phyloP scores from a whole-genome alignment of 2,113 vertebrate genomes.

The Cranoglanis bouderius region DNA sequence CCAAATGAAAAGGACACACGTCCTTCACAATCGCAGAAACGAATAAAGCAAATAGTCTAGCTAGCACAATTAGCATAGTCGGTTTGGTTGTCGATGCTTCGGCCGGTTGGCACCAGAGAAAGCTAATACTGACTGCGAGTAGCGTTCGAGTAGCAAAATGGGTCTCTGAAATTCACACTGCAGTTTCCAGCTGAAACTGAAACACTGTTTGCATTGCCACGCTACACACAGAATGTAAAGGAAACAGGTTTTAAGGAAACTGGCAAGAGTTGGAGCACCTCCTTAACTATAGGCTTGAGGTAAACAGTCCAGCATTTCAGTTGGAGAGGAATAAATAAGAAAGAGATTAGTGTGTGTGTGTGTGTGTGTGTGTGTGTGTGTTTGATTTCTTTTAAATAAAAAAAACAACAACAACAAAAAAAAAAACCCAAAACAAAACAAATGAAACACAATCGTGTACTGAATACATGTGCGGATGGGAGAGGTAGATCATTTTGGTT shows the following conservation, averaged over 20 bases:
- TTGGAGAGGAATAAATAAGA: conserved; percentile 41
- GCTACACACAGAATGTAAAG: conserved; percentile 21
- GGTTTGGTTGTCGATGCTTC: conserved; percentile 36
- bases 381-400: conserved; percentile 49
- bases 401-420: too few relatives aligned
- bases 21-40: background rate
- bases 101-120: conserved; percentile 19
- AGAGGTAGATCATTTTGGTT: conserved; percentile 79
- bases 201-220: conserved; percentile 9
- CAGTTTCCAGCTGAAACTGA: background rate
- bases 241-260: conserved; percentile 19
- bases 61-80: conserved; percentile 31
- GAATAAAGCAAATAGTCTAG: background rate
- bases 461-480: conserved; percentile 63
- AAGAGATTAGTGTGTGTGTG: conserved; percentile 25
- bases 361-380: conserved; percentile 8
- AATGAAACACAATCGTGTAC: conserved; percentile 59
- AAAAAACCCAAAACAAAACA: conserved; percentile 24
- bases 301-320: conserved; percentile 72
- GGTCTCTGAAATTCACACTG: background rate
- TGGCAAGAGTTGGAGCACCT: conserved; percentile 28
- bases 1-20: background rate
- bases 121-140: conserved; percentile 36
- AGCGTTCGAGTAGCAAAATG: conserved; percentile 3
- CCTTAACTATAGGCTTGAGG: conserved; percentile 63